Evolutionary conservation across 2,113 vertebrate genomes (phyloP).

Genomic region (Syrmaticus mikado): DNA sequence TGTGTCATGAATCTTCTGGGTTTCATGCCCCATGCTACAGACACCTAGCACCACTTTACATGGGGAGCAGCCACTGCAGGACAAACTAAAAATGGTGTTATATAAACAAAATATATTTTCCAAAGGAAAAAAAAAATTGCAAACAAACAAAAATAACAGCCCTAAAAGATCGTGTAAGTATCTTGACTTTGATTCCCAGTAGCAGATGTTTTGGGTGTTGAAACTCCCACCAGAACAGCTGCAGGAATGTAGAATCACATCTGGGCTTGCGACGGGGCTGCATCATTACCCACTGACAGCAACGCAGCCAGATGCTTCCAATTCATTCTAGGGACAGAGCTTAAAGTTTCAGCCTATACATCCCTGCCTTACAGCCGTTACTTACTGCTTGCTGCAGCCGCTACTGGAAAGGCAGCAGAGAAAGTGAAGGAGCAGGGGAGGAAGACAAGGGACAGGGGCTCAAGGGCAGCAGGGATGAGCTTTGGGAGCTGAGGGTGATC

Average conservation of each 20-base stretch:
- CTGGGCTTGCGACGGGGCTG: conserved; percentile 77
- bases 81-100: neutral
- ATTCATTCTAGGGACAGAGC: conserved; percentile 76
- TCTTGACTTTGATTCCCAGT: conserved; percentile 76
- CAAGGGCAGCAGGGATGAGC: neutral
- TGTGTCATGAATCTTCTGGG: neutral
- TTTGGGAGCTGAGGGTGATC: neutral
- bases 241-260: conserved; percentile 84
- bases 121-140: conserved; percentile 35
- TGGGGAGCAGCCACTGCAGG: conserved; percentile 20
- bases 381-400: neutral
- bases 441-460: neutral
- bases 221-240: conserved; percentile 85
- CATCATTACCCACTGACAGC: conserved; percentile 82
- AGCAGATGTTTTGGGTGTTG: conserved; percentile 83
- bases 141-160: conserved; percentile 66
- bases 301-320: conserved; percentile 81
- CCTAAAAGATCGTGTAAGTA: conserved; percentile 75
- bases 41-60: fast-evolving
- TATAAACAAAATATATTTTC: conserved; percentile 68
- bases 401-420: neutral
- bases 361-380: neutral
- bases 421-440: neutral
- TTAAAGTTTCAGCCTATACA: conserved; percentile 60
- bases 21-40: neutral